Base-by-base conservation (phyloP, 2,888 invertebrate genomes). In the Drosophila kambysellisi region DNA sequence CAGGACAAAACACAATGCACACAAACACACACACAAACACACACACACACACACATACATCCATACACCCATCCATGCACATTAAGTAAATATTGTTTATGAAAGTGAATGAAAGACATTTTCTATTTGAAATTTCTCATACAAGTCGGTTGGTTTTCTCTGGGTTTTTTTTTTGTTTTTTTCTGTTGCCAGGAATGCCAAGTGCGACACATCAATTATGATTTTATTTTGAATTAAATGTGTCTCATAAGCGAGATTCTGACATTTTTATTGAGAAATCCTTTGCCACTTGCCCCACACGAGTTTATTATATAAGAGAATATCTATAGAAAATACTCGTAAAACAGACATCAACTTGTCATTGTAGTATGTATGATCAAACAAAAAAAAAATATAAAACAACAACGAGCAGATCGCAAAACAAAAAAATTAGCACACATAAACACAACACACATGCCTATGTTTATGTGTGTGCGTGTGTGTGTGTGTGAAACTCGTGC, bases 331-430 rank as follows among this genome's bases (percentile, higher is more conserved):
- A 72, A 58, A 65, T 69, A 63, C 50, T 64, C 73, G 63, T 73
- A 76, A 78, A 76, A 69, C 53, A 65, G 72, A 69, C 68, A 76
- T 72, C 72, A 73, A 69, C 68, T 81, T 81, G 81, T 76, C 73
- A 81, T 50, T 70, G 63, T 72, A 70, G 48, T 77, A 73, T 88
- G 62, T 77, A 66, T 85, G 86, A 83, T 83, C 79, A 79, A 79
- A 76, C 79, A 88, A 82, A 82, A 71, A 88, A 82, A 82, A 71
- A 81, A 25, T 46, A 25, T 43, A 25, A 46, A 46, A 25, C 46
- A 83, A 77, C 77, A 73, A 62, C 70, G n/a, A 69, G 76, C 58
- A 74, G 70, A 85, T 82, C 79, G 74, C 71, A 87, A 81, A 81
- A 76, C 66, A 83, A 83, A 83, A 83, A 75, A 79, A 77, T 77